Base-by-base conservation (phyloP, 2,797 vertebrate species). In the Enteromius paludinosus region DNA sequence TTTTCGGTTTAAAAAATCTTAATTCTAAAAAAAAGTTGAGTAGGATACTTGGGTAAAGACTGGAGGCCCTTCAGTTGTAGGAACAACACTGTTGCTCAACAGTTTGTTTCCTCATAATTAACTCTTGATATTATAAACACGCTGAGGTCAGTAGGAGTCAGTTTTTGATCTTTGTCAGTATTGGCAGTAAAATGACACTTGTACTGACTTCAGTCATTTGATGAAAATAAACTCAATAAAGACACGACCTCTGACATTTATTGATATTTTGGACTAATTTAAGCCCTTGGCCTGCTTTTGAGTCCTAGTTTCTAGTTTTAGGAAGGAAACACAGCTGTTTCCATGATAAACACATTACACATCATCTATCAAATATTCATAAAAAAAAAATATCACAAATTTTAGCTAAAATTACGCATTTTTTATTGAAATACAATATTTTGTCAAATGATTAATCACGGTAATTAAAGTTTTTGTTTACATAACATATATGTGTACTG, bases 51-150 rank as follows among this genome's bases (percentile, higher is more conserved):
- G 52, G 6, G 18, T 54, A 12, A 56, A 23, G 52, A 23, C 52
- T 54, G 20, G 9, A 23, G 10, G 52, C 52, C 43, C 43, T 68
- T 81, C 75, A 68, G 69, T 85, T 61, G 76, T 33, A 81, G 80
- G 59, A 82, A 62, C n/a, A 79, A 84, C 20, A 77, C 73, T 78
- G 84, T 91, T 90, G 66, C 85, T 87, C 86, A 89, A 88, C 30
- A 70, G 23, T 70, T 81, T 85, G 90, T 88, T 91, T 76, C 77
- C 82, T 76, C 77, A 87, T 76, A 86, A 79, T 86, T 87, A 78
- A 79, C 78, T 85, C 52, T 66, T 85, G 87, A 84, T 87, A 85
- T 81, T 43, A 64, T 83, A 83, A 89, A 83, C 83, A 88, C 8
- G 52, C 73, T 78, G 35, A 43, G 62, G 43, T 69, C 72, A 28